Conservation (phyloP, 92 coral and sea anemone species). For the Metridium senile region DNA sequence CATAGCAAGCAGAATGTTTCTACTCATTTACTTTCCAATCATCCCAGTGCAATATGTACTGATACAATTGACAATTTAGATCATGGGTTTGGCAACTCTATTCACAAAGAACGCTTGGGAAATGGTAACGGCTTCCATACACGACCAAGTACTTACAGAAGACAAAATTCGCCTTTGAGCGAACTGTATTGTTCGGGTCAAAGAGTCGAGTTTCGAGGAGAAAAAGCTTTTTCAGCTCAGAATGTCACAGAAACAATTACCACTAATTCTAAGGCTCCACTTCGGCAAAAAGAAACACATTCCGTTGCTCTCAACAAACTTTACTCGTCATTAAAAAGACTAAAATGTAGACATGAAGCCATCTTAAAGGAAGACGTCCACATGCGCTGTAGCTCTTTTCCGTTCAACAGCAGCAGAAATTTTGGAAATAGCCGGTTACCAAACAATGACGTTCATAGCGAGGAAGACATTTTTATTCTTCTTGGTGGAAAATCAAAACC, state of each 20-base stretch:
- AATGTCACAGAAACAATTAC: not conserved
- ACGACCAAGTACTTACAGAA: not conserved
- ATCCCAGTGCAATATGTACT: not conserved
- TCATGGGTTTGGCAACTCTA: not conserved
- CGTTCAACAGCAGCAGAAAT: constrained; percentile 25
- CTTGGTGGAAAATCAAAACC: constrained; percentile 86
- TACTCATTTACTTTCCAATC: not conserved
- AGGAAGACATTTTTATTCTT: constrained; percentile 67
- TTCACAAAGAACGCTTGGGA: constrained; percentile 2
- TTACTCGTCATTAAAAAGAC: constrained; percentile 70
- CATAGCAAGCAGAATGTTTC: not conserved
- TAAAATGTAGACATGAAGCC: constrained; percentile 65
- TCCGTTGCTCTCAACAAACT: constrained; percentile 72
- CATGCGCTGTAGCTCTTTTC: constrained; percentile 43
- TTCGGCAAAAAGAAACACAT: constrained; percentile 34
- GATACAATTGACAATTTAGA: not conserved
- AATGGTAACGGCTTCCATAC: not conserved
- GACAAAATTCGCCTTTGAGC: not conserved
- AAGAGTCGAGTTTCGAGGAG: constrained; percentile 2
- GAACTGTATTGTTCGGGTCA: not conserved
- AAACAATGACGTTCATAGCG: constrained; percentile 10
- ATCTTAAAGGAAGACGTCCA: constrained; percentile 34
- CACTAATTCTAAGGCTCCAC: not conserved
- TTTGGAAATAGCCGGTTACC: constrained; percentile 14
- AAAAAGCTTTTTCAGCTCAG: not conserved